A percentile compares a stretch with the other conserved stretches of the same genome.
phyloP scores from a whole-genome alignment of 1,140 invertebrate species.

The Pentalonia nigronervosa region DNA sequence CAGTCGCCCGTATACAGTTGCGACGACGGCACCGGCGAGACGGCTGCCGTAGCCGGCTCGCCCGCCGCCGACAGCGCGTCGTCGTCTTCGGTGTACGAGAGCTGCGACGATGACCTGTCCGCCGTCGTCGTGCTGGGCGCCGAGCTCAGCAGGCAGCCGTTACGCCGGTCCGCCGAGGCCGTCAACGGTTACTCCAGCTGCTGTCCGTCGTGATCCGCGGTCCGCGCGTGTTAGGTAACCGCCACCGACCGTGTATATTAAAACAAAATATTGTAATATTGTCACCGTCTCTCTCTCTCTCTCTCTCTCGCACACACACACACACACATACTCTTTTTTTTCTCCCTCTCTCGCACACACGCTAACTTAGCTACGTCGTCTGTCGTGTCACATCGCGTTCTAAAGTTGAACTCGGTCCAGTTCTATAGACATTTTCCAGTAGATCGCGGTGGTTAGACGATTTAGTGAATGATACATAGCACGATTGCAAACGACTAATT shows the following conservation, averaged over 20 bases:
- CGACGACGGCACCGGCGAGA: not conserved
- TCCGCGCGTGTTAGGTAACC: not conserved
- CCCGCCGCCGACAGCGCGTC: not conserved
- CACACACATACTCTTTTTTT: not conserved
- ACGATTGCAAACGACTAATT: no score
- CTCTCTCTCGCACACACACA: not conserved
- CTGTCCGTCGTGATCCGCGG: constrained; percentile 40
- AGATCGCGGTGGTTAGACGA: no score
- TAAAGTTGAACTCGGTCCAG: no score
- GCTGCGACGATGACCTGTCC: constrained; percentile 35
- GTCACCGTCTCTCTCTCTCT: not conserved
- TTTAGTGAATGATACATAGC: no score
- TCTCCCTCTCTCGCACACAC: not conserved
- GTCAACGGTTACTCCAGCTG: not conserved
- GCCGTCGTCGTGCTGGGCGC: not conserved
- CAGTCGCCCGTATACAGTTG: constrained; percentile 48
- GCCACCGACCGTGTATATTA: no score
- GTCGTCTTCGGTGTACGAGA: constrained; percentile 37
- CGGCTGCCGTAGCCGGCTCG: not conserved
- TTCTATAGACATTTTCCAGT: no score
- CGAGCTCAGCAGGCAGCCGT: not conserved
- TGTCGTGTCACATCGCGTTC: not conserved
- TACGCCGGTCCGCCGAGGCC: not conserved
- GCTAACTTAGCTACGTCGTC: not conserved
- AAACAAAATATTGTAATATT: not conserved